Conservation (phyloP, 2,888 invertebrate genomes). For the Pristionchus fissidentatus region DNA sequence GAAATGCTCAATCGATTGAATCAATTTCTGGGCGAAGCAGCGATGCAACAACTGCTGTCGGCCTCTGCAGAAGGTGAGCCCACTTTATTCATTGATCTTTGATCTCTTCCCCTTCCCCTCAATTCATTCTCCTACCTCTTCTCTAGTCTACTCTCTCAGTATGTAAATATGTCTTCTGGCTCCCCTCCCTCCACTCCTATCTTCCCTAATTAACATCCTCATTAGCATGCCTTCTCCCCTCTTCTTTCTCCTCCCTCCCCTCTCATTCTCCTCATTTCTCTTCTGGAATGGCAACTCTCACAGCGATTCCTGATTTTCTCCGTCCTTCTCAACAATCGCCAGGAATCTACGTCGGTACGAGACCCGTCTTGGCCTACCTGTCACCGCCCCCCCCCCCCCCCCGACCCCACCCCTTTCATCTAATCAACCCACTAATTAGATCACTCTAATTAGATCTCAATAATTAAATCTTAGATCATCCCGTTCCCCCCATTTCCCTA, state of each 20-base stretch:
- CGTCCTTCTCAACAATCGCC: background rate
- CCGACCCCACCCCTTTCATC: background rate
- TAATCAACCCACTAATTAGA: background rate
- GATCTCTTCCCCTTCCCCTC: background rate
- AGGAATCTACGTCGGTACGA: constrained; percentile 22
- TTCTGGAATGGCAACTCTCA: background rate
- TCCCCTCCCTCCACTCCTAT: background rate
- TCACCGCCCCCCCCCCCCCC: background rate
- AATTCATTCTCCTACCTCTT: background rate
- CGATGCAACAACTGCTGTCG: constrained; percentile 17
- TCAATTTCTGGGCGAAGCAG: constrained; percentile 25
- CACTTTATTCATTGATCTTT: background rate
- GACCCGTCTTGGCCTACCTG: too few species aligned
- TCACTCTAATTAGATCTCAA: too few species aligned
- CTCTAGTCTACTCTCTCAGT: background rate
- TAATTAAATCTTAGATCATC: constrained; percentile 22
- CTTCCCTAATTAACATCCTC: background rate
- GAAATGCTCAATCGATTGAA: constrained; percentile 31
- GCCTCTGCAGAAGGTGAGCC: background rate
- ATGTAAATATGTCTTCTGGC: background rate
- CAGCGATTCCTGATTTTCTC: background rate
- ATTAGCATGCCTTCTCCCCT: background rate
- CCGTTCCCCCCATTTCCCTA: background rate
- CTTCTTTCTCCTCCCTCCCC: background rate
- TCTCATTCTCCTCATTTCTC: too few species aligned